These are phyloP conservation scores for Plusia festucae DNA, from an alignment of 2,888 invertebrate species.

Conservation along the genomic window DNA sequence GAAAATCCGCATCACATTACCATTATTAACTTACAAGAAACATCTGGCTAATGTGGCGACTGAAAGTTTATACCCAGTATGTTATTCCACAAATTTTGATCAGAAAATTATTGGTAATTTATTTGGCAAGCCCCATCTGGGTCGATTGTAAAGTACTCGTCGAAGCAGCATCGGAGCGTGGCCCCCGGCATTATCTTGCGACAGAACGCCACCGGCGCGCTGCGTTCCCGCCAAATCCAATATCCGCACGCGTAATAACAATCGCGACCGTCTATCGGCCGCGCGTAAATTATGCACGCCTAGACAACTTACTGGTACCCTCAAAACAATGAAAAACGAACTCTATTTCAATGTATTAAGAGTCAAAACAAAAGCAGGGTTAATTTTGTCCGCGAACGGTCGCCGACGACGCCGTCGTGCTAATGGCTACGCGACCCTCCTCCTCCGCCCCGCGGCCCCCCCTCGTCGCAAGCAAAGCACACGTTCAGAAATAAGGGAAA, in stretches of 20 bases:
- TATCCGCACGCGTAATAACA: slow-evolving; percentile 88
- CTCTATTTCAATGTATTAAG: slow-evolving; percentile 57
- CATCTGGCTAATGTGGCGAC: slow-evolving; percentile 45
- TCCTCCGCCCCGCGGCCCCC: slow-evolving; percentile 60
- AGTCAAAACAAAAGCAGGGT: slow-evolving; percentile 40
- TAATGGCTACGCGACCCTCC: slow-evolving; percentile 82
- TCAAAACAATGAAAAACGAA: slow-evolving; percentile 47
- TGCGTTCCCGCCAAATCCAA: slow-evolving; percentile 83
- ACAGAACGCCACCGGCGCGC: slow-evolving; percentile 69
- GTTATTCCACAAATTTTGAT: slow-evolving; percentile 43
- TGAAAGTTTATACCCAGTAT: slow-evolving; percentile 42
- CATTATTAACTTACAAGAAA: slow-evolving; percentile 30
- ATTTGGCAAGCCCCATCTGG: slow-evolving; percentile 56
- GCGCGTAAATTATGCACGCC: slow-evolving; percentile 88
- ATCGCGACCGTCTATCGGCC: slow-evolving; percentile 87
- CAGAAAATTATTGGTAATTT: slow-evolving; percentile 56
- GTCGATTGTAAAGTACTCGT: slow-evolving; percentile 54
- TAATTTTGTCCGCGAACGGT: slow-evolving; percentile 70
- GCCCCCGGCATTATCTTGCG: slow-evolving; percentile 74
- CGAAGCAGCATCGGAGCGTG: slow-evolving; percentile 47
- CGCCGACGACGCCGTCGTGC: slow-evolving; percentile 80
- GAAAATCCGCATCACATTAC: slow-evolving; percentile 18
- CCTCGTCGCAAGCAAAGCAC: slow-evolving; percentile 73
- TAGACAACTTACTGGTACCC: slow-evolving; percentile 55
- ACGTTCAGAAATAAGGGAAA: slow-evolving; percentile 80